Evolutionary conservation across 1,140 invertebrate species (phyloP).

Genomic region (Lamellibrachia luymesi): DNA sequence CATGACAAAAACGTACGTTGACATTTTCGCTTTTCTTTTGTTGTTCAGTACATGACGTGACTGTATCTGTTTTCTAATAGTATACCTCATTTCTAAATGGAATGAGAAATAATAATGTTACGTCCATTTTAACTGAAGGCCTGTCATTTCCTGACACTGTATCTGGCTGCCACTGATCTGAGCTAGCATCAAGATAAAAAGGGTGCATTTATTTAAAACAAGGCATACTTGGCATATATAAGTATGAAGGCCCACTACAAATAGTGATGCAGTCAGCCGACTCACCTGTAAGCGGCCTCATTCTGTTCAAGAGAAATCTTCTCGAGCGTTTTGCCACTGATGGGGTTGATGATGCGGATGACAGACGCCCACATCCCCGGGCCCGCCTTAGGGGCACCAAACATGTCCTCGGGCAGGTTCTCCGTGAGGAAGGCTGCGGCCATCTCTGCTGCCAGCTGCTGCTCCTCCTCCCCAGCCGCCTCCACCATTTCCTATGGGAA

Average conservation of each 20-base stretch:
- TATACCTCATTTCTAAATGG: no score
- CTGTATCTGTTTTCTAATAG: no score
- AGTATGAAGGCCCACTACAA: neutral
- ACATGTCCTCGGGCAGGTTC: conserved; percentile 90
- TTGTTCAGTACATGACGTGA: no score
- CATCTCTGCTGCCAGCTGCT: conserved; percentile 93
- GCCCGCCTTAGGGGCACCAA: conserved; percentile 95
- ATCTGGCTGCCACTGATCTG: no score
- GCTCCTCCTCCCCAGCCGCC: conserved; percentile 92
- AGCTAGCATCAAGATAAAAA: no score
- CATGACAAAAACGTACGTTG: no score
- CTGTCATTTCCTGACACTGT: no score
- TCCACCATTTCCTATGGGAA: conserved; percentile 82
- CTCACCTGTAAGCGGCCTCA: conserved; percentile 86
- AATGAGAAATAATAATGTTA: no score
- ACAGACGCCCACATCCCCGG: conserved; percentile 95
- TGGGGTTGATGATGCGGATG: conserved; percentile 87
- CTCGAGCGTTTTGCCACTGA: conserved; percentile 77
- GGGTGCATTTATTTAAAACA: no score
- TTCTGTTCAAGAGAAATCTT: conserved; percentile 88
- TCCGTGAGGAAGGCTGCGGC: conserved; percentile 94
- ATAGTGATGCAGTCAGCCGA: neutral
- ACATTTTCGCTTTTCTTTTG: no score
- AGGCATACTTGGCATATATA: neutral
- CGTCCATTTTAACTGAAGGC: no score